These are phyloP conservation scores for Neuroterus valhalla DNA, from an alignment of 1,140 invertebrate genomes.

Conservation along the genomic window DNA sequence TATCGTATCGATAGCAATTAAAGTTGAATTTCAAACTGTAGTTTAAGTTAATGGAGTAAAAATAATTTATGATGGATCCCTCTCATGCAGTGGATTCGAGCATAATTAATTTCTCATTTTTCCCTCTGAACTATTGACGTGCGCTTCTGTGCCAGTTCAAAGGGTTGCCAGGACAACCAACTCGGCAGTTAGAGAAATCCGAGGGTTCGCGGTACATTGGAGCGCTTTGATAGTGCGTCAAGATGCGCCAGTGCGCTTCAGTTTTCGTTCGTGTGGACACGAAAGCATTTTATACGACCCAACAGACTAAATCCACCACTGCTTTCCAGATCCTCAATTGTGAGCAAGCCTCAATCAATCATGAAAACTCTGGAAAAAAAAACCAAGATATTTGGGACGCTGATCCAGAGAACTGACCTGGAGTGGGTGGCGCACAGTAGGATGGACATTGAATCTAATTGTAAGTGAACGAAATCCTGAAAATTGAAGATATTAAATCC, in stretches of 20 bases:
- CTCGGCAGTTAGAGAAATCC: slow-evolving; percentile 4
- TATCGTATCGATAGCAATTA: neutral
- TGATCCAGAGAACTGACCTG: no score
- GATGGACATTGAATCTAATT: no score
- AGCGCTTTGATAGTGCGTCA: slow-evolving; percentile 13
- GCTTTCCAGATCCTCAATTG: neutral
- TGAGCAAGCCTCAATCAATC: neutral
- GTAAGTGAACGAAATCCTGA: no score
- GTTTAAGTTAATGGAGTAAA: neutral
- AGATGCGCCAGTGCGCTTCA: slow-evolving; percentile 2
- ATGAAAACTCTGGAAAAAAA: neutral
- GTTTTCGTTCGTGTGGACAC: slow-evolving; percentile 2
- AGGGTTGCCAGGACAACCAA: slow-evolving; percentile 3
- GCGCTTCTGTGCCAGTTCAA: slow-evolving; percentile 7
- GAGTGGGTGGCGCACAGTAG: no score
- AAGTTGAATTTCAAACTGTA: neutral
- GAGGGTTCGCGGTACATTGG: slow-evolving; percentile 12
- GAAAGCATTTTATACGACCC: slow-evolving; percentile 4
- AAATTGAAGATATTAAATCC: no score
- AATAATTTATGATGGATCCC: neutral
- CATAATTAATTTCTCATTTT: slow-evolving; percentile 24
- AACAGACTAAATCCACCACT: slow-evolving; percentile 1
- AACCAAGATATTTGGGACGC: no score
- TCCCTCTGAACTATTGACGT: slow-evolving; percentile 7
- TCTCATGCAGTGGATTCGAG: neutral